Percentiles rank a stretch among this genome's conserved stretches.
phyloP scores from a whole-genome alignment of 2,797 vertebrate genomes.

The Bufotes viridis region DNA sequence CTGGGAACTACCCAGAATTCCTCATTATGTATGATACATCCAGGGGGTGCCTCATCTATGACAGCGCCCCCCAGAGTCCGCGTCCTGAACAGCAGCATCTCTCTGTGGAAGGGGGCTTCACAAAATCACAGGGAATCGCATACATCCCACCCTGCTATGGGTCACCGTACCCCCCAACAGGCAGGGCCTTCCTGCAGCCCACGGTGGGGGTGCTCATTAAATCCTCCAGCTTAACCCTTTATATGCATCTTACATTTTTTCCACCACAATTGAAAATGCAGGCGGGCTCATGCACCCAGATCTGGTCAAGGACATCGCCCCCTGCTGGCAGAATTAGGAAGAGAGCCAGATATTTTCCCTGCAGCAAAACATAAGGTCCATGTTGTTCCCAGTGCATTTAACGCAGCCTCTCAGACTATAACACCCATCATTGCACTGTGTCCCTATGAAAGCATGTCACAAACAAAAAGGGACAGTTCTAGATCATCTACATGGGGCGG shows the following conservation, averaged over 20 bases:
- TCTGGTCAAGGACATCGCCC: neutral
- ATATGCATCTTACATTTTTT: neutral
- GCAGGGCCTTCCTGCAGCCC: too few relatives aligned
- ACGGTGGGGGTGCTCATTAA: neutral
- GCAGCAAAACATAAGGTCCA: neutral
- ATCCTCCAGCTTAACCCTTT: neutral
- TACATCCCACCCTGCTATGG: neutral
- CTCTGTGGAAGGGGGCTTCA: neutral
- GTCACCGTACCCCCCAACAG: neutral
- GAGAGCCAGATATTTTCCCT: neutral
- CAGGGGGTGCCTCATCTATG: neutral
- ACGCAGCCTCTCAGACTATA: too few relatives aligned
- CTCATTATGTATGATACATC: neutral
- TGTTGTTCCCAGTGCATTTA: neutral
- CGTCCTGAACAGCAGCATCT: neutral
- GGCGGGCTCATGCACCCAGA: neutral
- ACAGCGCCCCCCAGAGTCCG: neutral
- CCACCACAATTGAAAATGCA: neutral
- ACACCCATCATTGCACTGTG: neutral
- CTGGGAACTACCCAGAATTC: conserved; percentile 9
- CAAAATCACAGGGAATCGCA: neutral
- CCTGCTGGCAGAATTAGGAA: neutral
- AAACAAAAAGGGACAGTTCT: too few relatives aligned
- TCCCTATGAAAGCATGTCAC: neutral
- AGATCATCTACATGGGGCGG: too few relatives aligned